Evolutionary conservation across 2,113 vertebrate species (phyloP), one percentile per base, ranked within the genome.

Genomic region (Aythya baeri): DNA sequence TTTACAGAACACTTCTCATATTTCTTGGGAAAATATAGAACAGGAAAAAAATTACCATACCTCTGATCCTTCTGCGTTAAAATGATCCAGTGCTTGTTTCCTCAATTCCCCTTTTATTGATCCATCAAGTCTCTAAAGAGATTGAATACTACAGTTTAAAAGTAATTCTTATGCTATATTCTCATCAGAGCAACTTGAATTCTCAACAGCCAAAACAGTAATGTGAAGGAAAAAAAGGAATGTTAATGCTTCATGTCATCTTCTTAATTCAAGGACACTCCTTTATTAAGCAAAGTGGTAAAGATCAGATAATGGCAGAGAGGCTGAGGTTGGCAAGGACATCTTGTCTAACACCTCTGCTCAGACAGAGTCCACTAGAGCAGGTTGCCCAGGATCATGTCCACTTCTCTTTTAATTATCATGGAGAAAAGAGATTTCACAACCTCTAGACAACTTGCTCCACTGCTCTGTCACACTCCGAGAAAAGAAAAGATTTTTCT

Each of bases 61-160:
- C 98, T 99, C 99, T 84, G 99, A 99, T 88, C 98, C 99, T 89
- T 99, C 99, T 16, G 99, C 99, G 95, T 99, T 99, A 96, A 99
- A 99, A 97, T 99, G 99, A 97, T 99, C 99, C 94, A 99, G 91
- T 2, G 99, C 99, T 97, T 99, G 99, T 88, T 99, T 99, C 92
- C 99, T 98, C 98, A 99, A 98, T 96, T 99, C 99, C 26, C 99
- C 99, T 97, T 99, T 99, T 95, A 99, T 99, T 81, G 99, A 99
- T 76, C 99, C 99, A 86, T 99, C 99, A 96, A 99, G 97, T 96
- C 99, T 98, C 99, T 99, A 89, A 41, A 97, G 89, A 75, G 67
- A 94, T 74, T 96, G n/a, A 97, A 91, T 13, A 75, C 10, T 76
- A 89, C 12, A 41, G 32, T 95, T 87, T 94, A 93, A 96, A 92